These are phyloP conservation scores for Nymphalis io DNA, from an alignment of 1,140 invertebrate genomes.

Conservation along the genomic window DNA sequence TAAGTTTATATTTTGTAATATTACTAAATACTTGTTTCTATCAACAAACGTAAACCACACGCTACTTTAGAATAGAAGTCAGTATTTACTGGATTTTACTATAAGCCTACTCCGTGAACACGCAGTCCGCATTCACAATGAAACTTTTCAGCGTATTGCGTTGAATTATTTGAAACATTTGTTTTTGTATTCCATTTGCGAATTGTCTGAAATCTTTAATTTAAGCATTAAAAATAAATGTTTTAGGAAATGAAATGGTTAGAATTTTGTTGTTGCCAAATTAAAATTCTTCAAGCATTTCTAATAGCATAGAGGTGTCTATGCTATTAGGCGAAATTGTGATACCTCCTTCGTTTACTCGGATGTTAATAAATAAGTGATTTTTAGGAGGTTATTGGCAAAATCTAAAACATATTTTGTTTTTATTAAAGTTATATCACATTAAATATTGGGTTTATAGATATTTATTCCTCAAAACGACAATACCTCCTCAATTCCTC, in stretches of 20 bases:
- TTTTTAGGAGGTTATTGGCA: too few relatives aligned
- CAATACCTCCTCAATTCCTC: too few relatives aligned
- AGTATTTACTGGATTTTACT: not conserved
- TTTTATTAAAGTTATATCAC: too few relatives aligned
- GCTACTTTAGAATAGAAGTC: not conserved
- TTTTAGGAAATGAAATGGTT: not conserved
- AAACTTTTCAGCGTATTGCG: not conserved
- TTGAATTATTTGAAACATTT: conserved; percentile 5
- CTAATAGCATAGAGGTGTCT: not conserved
- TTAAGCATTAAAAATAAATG: not conserved
- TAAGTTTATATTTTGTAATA: too few relatives aligned
- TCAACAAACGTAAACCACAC: not conserved
- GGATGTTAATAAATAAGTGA: too few relatives aligned
- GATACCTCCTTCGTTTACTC: too few relatives aligned
- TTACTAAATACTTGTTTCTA: not conserved
- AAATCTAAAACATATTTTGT: too few relatives aligned
- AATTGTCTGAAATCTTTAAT: not conserved
- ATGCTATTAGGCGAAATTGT: too few relatives aligned
- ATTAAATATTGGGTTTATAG: too few relatives aligned
- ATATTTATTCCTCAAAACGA: too few relatives aligned
- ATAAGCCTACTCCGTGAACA: not conserved
- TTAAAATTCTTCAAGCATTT: too few relatives aligned
- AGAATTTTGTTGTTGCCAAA: not conserved
- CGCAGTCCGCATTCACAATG: not conserved
- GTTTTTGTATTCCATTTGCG: not conserved